phyloP scores from a whole-genome alignment of 2,888 invertebrate genomes.

The Drosophila vallismaia region DNA sequence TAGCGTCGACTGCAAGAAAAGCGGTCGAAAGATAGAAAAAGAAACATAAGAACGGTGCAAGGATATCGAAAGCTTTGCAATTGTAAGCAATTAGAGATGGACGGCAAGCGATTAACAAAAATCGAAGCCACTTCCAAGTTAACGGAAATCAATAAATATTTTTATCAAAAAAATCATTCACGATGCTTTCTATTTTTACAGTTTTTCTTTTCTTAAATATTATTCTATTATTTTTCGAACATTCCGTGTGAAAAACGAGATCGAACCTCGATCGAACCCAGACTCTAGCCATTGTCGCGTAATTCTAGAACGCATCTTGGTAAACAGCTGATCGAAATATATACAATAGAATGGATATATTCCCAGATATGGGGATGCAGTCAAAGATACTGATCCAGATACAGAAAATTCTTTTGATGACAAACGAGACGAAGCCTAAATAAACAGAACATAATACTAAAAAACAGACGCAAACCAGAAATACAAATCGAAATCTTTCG shows the following conservation, averaged over 20 bases:
- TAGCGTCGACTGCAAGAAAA: not conserved
- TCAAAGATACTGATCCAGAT: not conserved
- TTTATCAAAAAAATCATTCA: no score
- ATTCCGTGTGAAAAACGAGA: not conserved
- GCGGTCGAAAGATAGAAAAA: not conserved
- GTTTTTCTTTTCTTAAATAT: no score
- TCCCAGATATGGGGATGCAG: not conserved
- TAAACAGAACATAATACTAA: constrained; percentile 6
- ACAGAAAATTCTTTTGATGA: not conserved
- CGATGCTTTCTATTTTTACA: no score
- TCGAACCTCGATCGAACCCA: no score
- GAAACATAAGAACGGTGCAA: not conserved
- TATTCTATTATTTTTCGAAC: no score
- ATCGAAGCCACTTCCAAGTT: no score
- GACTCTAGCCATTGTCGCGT: constrained; percentile 4
- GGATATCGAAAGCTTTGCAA: not conserved
- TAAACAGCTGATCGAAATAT: constrained; percentile 33
- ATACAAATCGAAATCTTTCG: constrained; percentile 2
- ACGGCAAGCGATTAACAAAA: not conserved
- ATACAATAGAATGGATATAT: no score
- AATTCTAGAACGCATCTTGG: constrained; percentile 20
- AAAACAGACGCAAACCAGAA: constrained; percentile 13
- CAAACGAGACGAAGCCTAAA: not conserved
- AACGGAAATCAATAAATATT: no score
- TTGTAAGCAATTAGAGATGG: not conserved